Percentiles rank a stretch among this genome's conserved stretches.
Conservation (phyloP, 2,113 vertebrate species). For the Spilogale gracilis region DNA sequence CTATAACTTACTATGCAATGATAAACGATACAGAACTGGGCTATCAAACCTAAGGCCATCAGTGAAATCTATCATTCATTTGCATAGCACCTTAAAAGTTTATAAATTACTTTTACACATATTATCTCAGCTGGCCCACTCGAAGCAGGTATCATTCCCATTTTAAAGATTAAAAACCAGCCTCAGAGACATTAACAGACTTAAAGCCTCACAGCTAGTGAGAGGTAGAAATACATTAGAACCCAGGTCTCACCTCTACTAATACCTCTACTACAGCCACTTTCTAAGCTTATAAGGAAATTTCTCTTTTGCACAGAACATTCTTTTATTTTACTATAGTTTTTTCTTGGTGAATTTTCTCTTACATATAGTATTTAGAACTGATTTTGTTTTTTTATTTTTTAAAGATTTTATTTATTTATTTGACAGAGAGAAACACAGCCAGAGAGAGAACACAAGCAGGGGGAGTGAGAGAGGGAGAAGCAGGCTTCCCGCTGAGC, state of each 20-base stretch:
- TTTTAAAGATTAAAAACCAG: constrained; percentile 30
- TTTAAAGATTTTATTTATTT: too few relatives aligned
- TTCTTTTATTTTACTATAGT: not conserved
- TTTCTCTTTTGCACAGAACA: constrained; percentile 22
- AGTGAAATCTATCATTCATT: constrained; percentile 31
- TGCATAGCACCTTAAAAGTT: not conserved
- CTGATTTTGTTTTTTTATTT: not conserved
- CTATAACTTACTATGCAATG: not conserved
- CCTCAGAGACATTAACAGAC: constrained; percentile 6
- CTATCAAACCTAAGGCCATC: not conserved
- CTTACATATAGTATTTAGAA: not conserved
- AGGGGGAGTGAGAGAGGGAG: too few relatives aligned
- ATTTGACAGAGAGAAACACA: too few relatives aligned
- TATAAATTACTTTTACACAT: constrained; percentile 9
- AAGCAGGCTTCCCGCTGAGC: too few relatives aligned
- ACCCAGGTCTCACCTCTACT: not conserved
- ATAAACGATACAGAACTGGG: not conserved
- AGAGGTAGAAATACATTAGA: not conserved
- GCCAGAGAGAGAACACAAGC: too few relatives aligned
- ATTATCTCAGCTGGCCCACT: not conserved
- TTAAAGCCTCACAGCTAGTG: not conserved
- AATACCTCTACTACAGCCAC: not conserved
- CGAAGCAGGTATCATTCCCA: not conserved
- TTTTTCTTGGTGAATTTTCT: constrained; percentile 34
- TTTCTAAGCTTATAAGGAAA: not conserved